Evolutionary conservation across 2,113 vertebrate genomes (phyloP), one percentile per base, ranked within the genome.

Genomic region (Grammomys surdaster): DNA sequence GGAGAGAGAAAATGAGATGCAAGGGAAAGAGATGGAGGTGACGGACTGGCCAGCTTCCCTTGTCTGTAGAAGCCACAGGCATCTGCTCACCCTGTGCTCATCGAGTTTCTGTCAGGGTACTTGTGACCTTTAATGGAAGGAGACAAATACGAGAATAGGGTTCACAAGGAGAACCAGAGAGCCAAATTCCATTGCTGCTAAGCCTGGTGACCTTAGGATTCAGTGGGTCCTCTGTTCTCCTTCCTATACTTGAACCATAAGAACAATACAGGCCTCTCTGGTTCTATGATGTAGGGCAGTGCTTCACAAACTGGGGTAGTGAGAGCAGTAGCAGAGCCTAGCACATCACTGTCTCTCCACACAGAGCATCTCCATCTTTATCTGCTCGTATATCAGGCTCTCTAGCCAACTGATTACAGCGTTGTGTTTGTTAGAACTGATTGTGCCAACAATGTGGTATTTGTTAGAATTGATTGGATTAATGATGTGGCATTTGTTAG

Each of bases 111-210:
- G 5, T 58, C 33, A 8, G 36, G 82, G 65, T 36, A 31, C 5
- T 4, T 58, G 19, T 40, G 33, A 22, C 81, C 56, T 88, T 60
- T 40, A 26, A 70, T 54, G 86, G 33, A 46, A 78, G n/a, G 40
- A 26, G 36, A 2, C 65, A 36, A 85, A 22, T 1, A 0, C 20
- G n/a, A 63, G 40, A 33, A 72, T 48, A 10, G 12, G n/a, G 8
- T n/a, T 20, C 31, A 12, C 20, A 40, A 2, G 33, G 40, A 26
- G n/a, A 0, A 4, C 43, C 5, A 0, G 0, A 14, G 28, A 3
- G 9, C 26, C 16, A 11, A 24, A 8, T 28, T 60, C 67, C 31
- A 51, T 20, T 31, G 7, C 70, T 58, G 65, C 13, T 28, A 24
- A 67, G 40, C 9, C 69, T 24, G 3, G 48, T 1, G 13, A n/a